A percentile compares a stretch with the other conserved stretches of the same genome.
phyloP scores from a whole-genome alignment of 2,797 vertebrate species.

The Enteromius radiatus region DNA sequence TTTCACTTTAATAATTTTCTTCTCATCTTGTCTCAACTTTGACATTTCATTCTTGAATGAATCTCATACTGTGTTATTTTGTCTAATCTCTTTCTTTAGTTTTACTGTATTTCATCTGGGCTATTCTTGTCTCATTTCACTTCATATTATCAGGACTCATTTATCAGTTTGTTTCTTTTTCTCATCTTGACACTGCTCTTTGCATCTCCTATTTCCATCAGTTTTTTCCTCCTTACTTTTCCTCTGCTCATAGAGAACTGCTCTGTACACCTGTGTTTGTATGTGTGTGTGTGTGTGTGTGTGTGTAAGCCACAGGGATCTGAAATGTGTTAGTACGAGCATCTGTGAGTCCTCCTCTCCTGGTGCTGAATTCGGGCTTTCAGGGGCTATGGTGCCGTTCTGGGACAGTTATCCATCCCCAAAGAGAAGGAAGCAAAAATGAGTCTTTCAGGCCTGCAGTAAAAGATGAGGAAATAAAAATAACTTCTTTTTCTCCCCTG shows the following conservation, averaged over 20 bases:
- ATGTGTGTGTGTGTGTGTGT: slow-evolving; percentile 76
- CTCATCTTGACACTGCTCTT: not conserved
- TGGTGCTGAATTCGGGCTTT: slow-evolving; percentile 44
- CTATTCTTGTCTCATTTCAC: not conserved
- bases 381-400: slow-evolving; percentile 31
- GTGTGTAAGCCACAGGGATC: slow-evolving; percentile 77
- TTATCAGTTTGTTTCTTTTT: not conserved
- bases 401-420: slow-evolving; percentile 47
- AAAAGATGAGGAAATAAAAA: slow-evolving; percentile 55
- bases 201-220: not conserved
- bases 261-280: slow-evolving; percentile 68
- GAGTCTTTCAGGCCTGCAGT: slow-evolving; percentile 49
- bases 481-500: slow-evolving; percentile 31
- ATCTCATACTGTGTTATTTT: not conserved
- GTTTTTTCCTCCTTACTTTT: slow-evolving; percentile 1
- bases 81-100: not conserved
- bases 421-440: slow-evolving; percentile 50
- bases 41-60: not conserved
- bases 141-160: not conserved
- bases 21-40: not conserved
- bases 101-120: not conserved
- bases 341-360: slow-evolving; percentile 58
- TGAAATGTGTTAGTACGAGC: slow-evolving; percentile 75
- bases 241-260: not conserved
- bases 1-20: not conserved